Evolutionary conservation across 2,888 invertebrate species (phyloP).

Genomic region (Abrostola tripartita): DNA sequence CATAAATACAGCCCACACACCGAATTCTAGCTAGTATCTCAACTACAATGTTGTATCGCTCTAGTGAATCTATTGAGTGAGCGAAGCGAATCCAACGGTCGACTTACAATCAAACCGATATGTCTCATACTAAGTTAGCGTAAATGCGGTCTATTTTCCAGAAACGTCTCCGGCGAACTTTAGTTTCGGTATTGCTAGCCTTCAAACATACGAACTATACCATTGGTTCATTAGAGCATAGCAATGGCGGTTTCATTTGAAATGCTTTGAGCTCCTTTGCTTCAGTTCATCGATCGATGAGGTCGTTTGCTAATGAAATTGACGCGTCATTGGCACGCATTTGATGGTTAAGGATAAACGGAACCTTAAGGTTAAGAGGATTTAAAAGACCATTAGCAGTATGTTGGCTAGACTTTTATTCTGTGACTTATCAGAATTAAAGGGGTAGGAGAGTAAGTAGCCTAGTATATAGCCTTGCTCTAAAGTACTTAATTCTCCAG

Average conservation of each 20-base stretch:
- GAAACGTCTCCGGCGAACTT: not conserved
- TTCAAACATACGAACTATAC: not conserved
- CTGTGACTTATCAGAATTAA: too few species aligned
- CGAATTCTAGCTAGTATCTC: too few species aligned
- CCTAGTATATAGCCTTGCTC: too few species aligned
- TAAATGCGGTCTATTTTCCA: conserved; percentile 8
- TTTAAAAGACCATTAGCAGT: too few species aligned
- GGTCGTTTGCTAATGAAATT: not conserved
- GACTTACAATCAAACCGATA: conserved; percentile 2
- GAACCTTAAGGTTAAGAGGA: too few species aligned
- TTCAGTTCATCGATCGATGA: conserved; percentile 8
- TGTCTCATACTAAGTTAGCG: conserved; percentile 9
- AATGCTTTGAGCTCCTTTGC: conserved; percentile 1
- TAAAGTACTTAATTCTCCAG: too few species aligned
- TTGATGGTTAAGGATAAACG: too few species aligned
- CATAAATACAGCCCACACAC: too few species aligned
- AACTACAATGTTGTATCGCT: not conserved
- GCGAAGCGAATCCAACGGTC: not conserved
- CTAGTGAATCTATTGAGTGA: not conserved
- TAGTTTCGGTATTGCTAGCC: not conserved
- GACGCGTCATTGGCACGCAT: not conserved
- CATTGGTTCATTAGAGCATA: not conserved
- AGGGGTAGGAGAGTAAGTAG: too few species aligned
- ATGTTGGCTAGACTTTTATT: too few species aligned
- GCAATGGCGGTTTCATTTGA: not conserved